Conservation (phyloP, 2,113 vertebrate genomes). For the Panthera uncia region DNA sequence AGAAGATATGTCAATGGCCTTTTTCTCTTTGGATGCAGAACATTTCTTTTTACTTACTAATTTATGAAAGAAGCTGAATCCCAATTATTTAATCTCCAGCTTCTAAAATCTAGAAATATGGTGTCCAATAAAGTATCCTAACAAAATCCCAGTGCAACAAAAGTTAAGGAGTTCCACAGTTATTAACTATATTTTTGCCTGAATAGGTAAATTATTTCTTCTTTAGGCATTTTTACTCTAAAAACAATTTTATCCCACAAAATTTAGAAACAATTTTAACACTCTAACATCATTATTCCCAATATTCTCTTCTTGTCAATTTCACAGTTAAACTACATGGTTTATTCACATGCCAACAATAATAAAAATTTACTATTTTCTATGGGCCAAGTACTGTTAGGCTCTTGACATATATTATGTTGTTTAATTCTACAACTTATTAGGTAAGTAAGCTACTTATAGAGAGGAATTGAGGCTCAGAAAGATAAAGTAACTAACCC, state of each 20-base stretch:
- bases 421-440: slow-evolving; percentile 15
- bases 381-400: neutral
- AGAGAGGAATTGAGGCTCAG: neutral
- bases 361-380: slow-evolving; percentile 35
- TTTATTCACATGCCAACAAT: slow-evolving; percentile 25
- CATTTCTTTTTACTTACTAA: slow-evolving; percentile 53
- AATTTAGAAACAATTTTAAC: slow-evolving; percentile 34
- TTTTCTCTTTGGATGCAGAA: neutral
- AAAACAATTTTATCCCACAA: neutral
- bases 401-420: neutral
- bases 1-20: neutral
- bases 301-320: neutral
- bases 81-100: neutral
- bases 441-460: neutral
- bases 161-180: neutral
- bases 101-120: slow-evolving; percentile 40
- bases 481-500: slow-evolving; percentile 15
- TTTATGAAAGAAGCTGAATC: slow-evolving; percentile 29
- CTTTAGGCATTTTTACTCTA: slow-evolving; percentile 27
- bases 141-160: slow-evolving; percentile 19
- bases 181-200: slow-evolving; percentile 11
- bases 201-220: neutral
- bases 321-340: neutral
- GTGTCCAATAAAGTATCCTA: neutral
- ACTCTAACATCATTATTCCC: slow-evolving; percentile 26